Conservation (phyloP, 2,113 vertebrate species). For the Neolamprologus brichardi region DNA sequence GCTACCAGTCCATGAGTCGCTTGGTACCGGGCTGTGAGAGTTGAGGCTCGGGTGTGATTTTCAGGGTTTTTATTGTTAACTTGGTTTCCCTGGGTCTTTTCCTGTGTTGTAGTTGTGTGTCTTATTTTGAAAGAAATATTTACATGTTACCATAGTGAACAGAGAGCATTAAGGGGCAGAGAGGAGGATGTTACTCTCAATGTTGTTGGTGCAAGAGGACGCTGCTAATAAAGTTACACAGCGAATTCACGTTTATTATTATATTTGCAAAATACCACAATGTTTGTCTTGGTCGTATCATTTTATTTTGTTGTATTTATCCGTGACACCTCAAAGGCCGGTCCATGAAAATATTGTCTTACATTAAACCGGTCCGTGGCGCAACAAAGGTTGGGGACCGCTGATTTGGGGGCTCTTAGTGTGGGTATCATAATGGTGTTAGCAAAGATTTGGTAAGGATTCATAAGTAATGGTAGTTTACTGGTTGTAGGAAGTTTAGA, state of each 20-base stretch:
- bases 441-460: neutral
- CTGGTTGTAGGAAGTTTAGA: neutral
- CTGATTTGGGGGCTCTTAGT: neutral
- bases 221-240: neutral
- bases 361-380: neutral
- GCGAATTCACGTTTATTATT: neutral
- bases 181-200: neutral
- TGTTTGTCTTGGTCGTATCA: neutral
- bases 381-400: neutral
- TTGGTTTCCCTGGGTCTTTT: neutral
- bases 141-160: neutral
- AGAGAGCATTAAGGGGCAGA: neutral
- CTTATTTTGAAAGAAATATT: neutral
- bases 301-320: neutral
- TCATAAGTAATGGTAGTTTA: neutral
- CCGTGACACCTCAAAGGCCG: neutral
- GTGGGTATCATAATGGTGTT: neutral
- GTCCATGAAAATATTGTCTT: neutral
- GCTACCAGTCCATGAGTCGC: neutral
- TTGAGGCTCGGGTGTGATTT: neutral
- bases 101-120: neutral
- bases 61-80: neutral
- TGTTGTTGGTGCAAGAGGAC: neutral
- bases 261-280: neutral
- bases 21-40: neutral